These are phyloP conservation scores for Sus cebifrons DNA, from an alignment of 2,797 vertebrate genomes.

Conservation along the genomic window DNA sequence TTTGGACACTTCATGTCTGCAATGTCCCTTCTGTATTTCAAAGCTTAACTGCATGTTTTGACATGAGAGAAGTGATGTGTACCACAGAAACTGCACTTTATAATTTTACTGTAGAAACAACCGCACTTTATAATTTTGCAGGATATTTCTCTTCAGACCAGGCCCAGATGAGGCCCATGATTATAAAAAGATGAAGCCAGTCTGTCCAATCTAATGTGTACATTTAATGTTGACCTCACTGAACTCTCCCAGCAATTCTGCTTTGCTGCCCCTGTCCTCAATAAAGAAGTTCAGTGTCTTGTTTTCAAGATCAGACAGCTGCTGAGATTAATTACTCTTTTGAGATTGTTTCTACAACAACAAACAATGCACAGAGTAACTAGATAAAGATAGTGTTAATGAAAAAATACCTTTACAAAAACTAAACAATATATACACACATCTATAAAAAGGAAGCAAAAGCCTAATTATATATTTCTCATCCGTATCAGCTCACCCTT, in stretches of 20 bases:
- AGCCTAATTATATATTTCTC: neutral
- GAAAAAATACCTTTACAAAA: neutral
- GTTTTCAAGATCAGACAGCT: neutral
- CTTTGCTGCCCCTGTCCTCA: neutral
- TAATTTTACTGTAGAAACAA: neutral
- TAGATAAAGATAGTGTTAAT: neutral
- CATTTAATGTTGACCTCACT: neutral
- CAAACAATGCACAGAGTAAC: neutral
- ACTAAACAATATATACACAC: neutral
- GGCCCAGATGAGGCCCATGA: neutral
- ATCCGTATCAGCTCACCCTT: neutral
- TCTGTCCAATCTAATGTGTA: neutral
- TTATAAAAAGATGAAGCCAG: neutral
- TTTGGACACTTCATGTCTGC: fast-evolving
- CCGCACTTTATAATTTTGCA: neutral
- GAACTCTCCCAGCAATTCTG: neutral
- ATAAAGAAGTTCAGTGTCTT: neutral
- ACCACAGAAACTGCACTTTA: neutral
- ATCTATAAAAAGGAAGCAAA: neutral
- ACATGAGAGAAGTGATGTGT: neutral
- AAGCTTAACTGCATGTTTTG: neutral
- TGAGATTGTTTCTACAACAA: neutral
- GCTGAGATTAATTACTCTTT: neutral
- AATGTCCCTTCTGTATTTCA: neutral
- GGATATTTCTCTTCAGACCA: neutral